A percentile compares a stretch with the other conserved stretches of the same genome.
Evolutionary conservation across 2,113 vertebrate species (phyloP).

Genomic region (Chamaea fasciata): DNA sequence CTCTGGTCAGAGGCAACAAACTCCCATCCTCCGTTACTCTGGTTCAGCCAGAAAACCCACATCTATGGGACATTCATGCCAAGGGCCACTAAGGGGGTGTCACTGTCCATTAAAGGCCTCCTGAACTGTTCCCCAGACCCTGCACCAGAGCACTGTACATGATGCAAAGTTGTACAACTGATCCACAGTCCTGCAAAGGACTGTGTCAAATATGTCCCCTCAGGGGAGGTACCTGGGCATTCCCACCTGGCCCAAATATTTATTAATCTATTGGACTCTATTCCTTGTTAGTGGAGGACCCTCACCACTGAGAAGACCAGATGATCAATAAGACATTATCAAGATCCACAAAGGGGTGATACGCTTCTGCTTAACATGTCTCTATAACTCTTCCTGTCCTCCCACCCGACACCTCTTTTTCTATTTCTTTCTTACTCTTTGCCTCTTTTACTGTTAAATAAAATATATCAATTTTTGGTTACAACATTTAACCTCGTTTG

Average conservation of each 20-base stretch:
- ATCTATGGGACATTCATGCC: not conserved
- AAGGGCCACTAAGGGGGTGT: not conserved
- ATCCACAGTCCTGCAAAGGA: not conserved
- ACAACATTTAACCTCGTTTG: not conserved
- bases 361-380: rapidly evolving
- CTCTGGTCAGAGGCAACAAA: not conserved
- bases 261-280: not conserved
- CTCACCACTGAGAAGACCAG: not conserved
- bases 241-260: not conserved
- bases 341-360: not conserved
- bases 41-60: not conserved
- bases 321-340: not conserved
- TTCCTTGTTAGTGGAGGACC: rapidly evolving
- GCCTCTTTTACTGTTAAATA: not conserved
- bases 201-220: not conserved
- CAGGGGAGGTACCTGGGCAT: not conserved
- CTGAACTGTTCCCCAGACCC: not conserved
- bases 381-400: not conserved
- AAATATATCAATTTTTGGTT: not conserved
- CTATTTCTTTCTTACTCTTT: not conserved
- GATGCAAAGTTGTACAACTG: not conserved
- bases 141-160: not conserved
- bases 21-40: rapidly evolving
- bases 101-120: too few species aligned
- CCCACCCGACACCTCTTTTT: not conserved